Evolutionary conservation across 1,140 invertebrate species (phyloP), one percentile per base, ranked within the genome.

Genomic region (Diorhabda sublineata): DNA sequence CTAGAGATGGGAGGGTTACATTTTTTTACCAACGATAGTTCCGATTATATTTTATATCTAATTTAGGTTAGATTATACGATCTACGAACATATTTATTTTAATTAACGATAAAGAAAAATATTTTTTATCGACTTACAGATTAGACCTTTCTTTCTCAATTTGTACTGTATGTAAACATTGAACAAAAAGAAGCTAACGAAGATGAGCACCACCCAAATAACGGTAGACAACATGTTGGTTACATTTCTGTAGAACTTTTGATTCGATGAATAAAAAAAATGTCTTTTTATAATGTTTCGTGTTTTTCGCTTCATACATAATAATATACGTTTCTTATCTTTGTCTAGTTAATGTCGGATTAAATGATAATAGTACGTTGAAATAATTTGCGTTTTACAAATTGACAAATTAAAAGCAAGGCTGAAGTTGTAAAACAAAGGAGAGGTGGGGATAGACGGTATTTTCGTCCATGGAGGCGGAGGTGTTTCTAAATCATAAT

Each of bases 141-240:
- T 52, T n/a, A n/a, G 26, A 3, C 47, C 11, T n/a, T 65, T 26
- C 11, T 65, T n/a, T 41, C 4, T 65, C 47, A 65, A 56, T 41
- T 42, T 65, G 45, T 47, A 65, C 45, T 65, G 63, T 5, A 65
- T 57, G 45, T 70, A 70, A 58, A 65, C 58, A 42, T 57, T 52
- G 47, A 52, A 52, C 47, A 52, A 52, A n/a, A 52, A 52, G 47
- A 52, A 52, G n/a, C 47, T n/a, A 52, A 52, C n/a, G n/a, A 52
- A 52, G 47, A 52, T 52, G 47, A 52, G 47, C 47, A 52, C 47
- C 47, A 52, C 47, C 47, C 47, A 52, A 52, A 52, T 52, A 52
- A 52, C n/a, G 47, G 47, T 8, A n/a, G n/a, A 52, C 47, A 52
- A 52, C 47, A 52, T 52, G 6, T 52, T 52, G 47, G 47, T n/a